Evolutionary conservation across 2,888 invertebrate species (phyloP).

Genomic region (Serripes groenlandicus): DNA sequence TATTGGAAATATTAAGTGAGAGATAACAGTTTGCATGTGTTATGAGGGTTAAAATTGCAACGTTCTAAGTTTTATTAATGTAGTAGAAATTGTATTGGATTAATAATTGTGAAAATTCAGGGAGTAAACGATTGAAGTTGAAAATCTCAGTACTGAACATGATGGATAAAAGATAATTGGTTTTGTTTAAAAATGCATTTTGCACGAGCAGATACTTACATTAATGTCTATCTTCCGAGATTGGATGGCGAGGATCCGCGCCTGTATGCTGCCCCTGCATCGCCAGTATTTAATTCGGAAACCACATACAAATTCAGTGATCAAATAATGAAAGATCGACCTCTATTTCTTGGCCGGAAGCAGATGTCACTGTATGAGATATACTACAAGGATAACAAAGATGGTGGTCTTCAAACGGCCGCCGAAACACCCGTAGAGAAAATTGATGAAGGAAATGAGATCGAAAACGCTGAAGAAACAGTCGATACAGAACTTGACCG

Average conservation of each 20-base stretch:
- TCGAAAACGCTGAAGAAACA: conserved; percentile 22
- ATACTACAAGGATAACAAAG: conserved; percentile 60
- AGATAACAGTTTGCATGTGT: too few species aligned
- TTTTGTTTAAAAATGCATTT: conserved; percentile 54
- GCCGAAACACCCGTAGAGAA: conserved; percentile 18
- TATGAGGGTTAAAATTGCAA: too few species aligned
- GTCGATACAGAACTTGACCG: neutral
- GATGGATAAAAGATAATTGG: too few species aligned
- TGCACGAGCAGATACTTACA: conserved; percentile 63
- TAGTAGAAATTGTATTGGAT: too few species aligned
- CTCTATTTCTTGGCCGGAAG: conserved; percentile 71
- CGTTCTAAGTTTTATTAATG: too few species aligned
- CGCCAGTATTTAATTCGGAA: conserved; percentile 67
- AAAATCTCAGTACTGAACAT: too few species aligned
- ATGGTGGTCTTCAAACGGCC: conserved; percentile 25
- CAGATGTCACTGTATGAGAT: conserved; percentile 65
- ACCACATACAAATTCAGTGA: conserved; percentile 76
- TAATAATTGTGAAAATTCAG: too few species aligned
- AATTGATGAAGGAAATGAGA: conserved; percentile 7
- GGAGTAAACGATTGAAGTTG: too few species aligned
- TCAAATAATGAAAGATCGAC: conserved; percentile 73
- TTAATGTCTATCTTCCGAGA: conserved; percentile 72
- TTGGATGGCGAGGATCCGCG: conserved; percentile 63
- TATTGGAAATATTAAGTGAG: too few species aligned
- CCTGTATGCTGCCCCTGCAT: conserved; percentile 50